These are phyloP conservation scores for Malurus leucopterus DNA, from an alignment of 2,797 vertebrate species.

Conservation along the genomic window DNA sequence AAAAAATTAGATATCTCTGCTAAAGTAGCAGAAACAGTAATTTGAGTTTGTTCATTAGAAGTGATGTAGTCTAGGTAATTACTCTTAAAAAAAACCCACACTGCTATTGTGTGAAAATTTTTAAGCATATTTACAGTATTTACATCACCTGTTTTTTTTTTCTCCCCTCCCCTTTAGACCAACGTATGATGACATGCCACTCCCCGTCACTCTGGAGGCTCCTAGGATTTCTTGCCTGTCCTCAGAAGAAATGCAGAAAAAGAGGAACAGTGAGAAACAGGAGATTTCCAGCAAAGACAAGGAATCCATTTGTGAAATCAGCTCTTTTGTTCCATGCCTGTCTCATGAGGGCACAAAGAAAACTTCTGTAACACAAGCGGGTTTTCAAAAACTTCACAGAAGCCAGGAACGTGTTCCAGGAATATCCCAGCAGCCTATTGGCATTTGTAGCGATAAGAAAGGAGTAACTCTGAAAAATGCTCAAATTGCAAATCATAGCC, in stretches of 20 bases:
- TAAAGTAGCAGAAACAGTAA: not conserved
- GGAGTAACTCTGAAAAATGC: constrained; percentile 1
- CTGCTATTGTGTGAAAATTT: not conserved
- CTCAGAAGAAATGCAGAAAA: constrained; percentile 55
- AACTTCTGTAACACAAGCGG: constrained; percentile 2
- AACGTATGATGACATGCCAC: constrained; percentile 79
- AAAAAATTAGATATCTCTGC: not conserved
- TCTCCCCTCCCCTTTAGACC: constrained; percentile 68
- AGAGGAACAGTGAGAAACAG: constrained; percentile 50
- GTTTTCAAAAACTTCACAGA: constrained; percentile 47
- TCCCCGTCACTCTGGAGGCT: constrained; percentile 47
- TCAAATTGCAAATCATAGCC: constrained; percentile 29
- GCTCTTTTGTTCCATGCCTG: not conserved
- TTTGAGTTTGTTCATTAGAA: not conserved
- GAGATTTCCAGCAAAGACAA: constrained; percentile 61
- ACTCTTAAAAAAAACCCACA: not conserved
- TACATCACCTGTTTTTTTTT: not conserved
- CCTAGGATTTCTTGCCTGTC: constrained; percentile 64
- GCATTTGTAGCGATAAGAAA: constrained; percentile 17
- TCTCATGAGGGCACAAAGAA: constrained; percentile 8
- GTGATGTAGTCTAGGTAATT: not conserved
- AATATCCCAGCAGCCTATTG: not conserved
- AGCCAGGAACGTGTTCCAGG: constrained; percentile 20
- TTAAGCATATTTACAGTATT: not conserved
- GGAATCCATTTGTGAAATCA: not conserved